Conservation (phyloP, 2,888 invertebrate genomes). For the Pristionchus exspectatus region DNA sequence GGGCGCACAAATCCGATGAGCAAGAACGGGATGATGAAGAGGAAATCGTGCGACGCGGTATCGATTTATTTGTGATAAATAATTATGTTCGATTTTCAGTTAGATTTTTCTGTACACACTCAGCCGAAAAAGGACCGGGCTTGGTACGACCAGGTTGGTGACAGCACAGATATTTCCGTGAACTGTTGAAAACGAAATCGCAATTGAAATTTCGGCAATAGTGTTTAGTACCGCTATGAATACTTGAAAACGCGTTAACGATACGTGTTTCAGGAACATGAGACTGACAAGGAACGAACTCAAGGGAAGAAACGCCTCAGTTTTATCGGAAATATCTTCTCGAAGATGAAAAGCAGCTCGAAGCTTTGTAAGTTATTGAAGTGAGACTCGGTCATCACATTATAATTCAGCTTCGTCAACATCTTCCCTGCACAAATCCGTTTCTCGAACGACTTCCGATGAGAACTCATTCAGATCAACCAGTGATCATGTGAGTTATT, state of each 20-base stretch:
- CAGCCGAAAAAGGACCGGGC: constrained; percentile 53
- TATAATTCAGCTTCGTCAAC: constrained; percentile 26
- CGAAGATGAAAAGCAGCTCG: constrained; percentile 55
- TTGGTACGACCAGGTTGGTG: constrained; percentile 54
- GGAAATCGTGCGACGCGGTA: constrained; percentile 53
- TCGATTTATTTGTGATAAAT: not conserved
- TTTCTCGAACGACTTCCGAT: constrained; percentile 15
- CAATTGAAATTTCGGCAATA: not conserved
- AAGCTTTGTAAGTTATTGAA: constrained; percentile 16
- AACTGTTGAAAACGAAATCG: too few species aligned
- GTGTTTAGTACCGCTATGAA: not conserved
- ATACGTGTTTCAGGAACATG: constrained; percentile 11
- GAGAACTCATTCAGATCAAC: constrained; percentile 49
- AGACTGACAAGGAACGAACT: constrained; percentile 33
- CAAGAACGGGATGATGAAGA: constrained; percentile 49
- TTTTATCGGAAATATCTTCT: constrained; percentile 42
- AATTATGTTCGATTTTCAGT: not conserved
- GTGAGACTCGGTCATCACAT: too few species aligned
- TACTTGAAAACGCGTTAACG: not conserved
- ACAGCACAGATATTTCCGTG: not conserved
- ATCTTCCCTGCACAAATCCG: constrained; percentile 24
- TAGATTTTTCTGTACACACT: constrained; percentile 24
- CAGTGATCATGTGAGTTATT: constrained; percentile 26
- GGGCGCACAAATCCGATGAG: constrained; percentile 22
- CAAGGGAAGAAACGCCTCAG: constrained; percentile 50